These are phyloP conservation scores for Trichonephila inaurata DNA, from an alignment of 1,140 invertebrate genomes.

Conservation along the genomic window DNA sequence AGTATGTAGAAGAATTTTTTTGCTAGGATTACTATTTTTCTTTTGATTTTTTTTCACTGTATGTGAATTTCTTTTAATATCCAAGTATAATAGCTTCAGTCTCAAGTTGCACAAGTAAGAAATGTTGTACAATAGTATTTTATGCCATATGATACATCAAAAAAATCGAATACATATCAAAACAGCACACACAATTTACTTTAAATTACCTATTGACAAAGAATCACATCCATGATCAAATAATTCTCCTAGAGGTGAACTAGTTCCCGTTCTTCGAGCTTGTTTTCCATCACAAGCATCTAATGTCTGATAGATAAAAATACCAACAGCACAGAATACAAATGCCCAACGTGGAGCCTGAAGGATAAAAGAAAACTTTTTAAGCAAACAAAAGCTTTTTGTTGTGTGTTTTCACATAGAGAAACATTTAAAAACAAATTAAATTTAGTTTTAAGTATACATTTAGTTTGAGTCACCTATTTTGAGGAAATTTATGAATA, in stretches of 20 bases:
- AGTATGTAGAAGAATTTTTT: no score
- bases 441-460: no score
- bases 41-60: no score
- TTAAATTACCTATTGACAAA: constrained; percentile 78
- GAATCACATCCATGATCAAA: constrained; percentile 99
- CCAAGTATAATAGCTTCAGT: no score
- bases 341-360: constrained; percentile 92
- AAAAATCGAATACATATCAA: no score
- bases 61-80: no score
- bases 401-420: background rate
- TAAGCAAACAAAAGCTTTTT: background rate
- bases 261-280: constrained; percentile 94
- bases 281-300: constrained; percentile 99
- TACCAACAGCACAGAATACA: constrained; percentile 93
- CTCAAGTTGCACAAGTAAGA: no score
- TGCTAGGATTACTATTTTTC: no score
- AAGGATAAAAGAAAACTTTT: background rate
- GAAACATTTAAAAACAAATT: background rate
- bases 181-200: background rate
- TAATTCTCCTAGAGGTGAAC: constrained; percentile 96
- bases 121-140: no score
- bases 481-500: no score
- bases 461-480: no score
- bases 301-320: constrained; percentile 99
- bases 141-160: no score